Evolutionary conservation across 2,113 vertebrate genomes (phyloP).

Genomic region (Xyliphius kryptos): DNA sequence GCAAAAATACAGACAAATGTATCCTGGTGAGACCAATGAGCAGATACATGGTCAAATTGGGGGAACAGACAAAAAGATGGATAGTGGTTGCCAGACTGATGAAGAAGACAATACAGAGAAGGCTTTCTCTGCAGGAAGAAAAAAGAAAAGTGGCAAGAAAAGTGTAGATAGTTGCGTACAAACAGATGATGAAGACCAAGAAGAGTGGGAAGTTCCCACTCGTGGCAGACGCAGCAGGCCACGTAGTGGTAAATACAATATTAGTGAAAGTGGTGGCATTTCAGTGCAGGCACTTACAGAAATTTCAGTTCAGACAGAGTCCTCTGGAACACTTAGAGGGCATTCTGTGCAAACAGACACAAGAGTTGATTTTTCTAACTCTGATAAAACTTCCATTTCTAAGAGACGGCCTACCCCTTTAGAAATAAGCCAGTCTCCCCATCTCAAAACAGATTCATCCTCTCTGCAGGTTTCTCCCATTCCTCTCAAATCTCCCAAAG

Average conservation of each 20-base stretch:
- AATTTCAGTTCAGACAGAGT: constrained; percentile 94
- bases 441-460: constrained; percentile 79
- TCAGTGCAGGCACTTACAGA: constrained; percentile 93
- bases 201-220: constrained; percentile 86
- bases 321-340: constrained; percentile 80
- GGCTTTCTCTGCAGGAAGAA: constrained; percentile 76
- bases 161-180: constrained; percentile 95
- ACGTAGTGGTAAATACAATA: constrained; percentile 72
- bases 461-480: constrained; percentile 78
- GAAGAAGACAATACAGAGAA: constrained; percentile 85
- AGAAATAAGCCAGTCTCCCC: constrained; percentile 85
- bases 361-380: constrained; percentile 87
- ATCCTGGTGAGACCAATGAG: constrained; percentile 53
- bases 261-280: constrained; percentile 76
- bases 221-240: constrained; percentile 78
- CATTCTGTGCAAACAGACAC: constrained; percentile 77
- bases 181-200: constrained; percentile 97
- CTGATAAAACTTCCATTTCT: constrained; percentile 76
- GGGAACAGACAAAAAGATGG: constrained; percentile 79
- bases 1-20: constrained; percentile 79
- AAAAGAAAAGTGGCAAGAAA: constrained; percentile 76
- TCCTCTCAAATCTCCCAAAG: constrained; percentile 91
- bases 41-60: constrained; percentile 52
- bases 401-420: constrained; percentile 89
- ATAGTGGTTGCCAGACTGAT: constrained; percentile 94